Conservation (phyloP, 2,888 invertebrate species). For the Allygus modestus region DNA sequence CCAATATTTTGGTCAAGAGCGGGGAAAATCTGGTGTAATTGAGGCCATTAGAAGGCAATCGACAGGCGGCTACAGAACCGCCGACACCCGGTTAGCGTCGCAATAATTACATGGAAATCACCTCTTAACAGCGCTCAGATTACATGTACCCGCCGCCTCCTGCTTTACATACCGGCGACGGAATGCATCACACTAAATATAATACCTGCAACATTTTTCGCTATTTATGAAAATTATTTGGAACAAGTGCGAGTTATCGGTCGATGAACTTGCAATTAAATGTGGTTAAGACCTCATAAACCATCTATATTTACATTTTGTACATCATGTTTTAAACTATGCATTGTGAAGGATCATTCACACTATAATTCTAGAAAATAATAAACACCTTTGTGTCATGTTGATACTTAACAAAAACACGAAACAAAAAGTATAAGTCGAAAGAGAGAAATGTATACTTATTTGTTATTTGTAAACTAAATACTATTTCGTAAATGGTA, state of each 20-base stretch:
- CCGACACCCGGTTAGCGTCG: slow-evolving; percentile 22
- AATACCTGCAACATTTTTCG: background rate
- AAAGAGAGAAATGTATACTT: too few species aligned
- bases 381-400: too few species aligned
- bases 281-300: too few species aligned
- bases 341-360: too few species aligned
- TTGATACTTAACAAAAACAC: too few species aligned
- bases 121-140: slow-evolving; percentile 35
- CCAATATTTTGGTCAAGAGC: slow-evolving; percentile 35
- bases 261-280: background rate
- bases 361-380: too few species aligned
- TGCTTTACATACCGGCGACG: slow-evolving; percentile 10
- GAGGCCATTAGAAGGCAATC: slow-evolving; percentile 36
- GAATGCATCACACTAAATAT: slow-evolving; percentile 12
- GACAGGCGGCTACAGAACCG: background rate
- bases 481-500: too few species aligned
- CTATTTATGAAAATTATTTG: slow-evolving; percentile 25
- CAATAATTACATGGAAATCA: slow-evolving; percentile 55
- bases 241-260: background rate
- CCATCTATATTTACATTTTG: too few species aligned
- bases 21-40: slow-evolving; percentile 15
- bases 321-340: too few species aligned
- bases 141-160: slow-evolving; percentile 26
- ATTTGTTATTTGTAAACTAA: too few species aligned
- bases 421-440: too few species aligned